A percentile compares a stretch with the other conserved stretches of the same genome.
phyloP scores from a whole-genome alignment of 2,888 invertebrate genomes.

The Ornithoptera priamus region DNA sequence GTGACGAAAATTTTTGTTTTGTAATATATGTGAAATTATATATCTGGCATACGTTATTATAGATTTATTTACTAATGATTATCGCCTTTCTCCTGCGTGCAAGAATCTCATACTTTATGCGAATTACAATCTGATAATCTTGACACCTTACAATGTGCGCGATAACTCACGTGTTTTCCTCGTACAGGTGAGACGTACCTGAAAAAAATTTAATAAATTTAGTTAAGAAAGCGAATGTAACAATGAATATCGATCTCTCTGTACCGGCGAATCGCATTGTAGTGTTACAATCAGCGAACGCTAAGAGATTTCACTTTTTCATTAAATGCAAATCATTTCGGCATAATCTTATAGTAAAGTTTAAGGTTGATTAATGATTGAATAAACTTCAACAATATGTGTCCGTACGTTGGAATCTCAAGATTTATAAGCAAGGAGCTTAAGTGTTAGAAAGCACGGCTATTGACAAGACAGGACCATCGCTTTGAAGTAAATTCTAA shows the following conservation, averaged over 20 bases:
- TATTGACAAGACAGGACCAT: too few species aligned
- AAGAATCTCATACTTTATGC: conserved; percentile 16
- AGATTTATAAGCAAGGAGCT: too few species aligned
- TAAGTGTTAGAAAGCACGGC: too few species aligned
- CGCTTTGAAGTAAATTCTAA: too few species aligned
- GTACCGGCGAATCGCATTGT: not conserved
- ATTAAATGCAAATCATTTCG: not conserved
- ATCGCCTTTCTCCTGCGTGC: conserved; percentile 18
- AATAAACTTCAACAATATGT: too few species aligned
- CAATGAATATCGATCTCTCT: conserved; percentile 8
- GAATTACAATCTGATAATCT: conserved; percentile 13
- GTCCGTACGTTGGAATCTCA: too few species aligned
- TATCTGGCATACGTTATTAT: not conserved
- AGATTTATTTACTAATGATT: conserved; percentile 6
- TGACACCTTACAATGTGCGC: conserved; percentile 14
- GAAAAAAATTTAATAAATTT: conserved; percentile 23
- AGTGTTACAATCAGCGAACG: not conserved
- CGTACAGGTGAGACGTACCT: conserved; percentile 21
- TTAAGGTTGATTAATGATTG: not conserved
- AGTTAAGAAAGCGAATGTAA: conserved; percentile 12
- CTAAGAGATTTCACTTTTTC: conserved; percentile 1
- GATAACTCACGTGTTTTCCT: conserved; percentile 16
- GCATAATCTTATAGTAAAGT: not conserved
- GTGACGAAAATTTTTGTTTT: not conserved
- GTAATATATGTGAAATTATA: not conserved